Conservation (phyloP, 2,113 vertebrate genomes). For the Odontophorus gujanensis region DNA sequence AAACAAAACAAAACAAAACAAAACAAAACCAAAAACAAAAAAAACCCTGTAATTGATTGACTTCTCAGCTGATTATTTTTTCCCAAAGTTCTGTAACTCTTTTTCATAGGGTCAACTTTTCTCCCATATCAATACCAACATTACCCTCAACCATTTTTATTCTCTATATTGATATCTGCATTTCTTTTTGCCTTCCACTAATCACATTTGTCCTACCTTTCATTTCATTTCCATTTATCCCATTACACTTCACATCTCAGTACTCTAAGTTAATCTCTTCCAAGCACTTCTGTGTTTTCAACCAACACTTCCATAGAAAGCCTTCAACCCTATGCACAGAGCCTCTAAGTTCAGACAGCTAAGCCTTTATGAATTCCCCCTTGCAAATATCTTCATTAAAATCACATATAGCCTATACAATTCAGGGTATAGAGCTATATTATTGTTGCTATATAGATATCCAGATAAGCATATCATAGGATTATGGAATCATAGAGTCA, state of each 20-base stretch:
- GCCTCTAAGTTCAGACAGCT: neutral
- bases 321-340: neutral
- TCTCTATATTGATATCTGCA: neutral
- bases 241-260: neutral
- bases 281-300: neutral
- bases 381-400: neutral
- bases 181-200: neutral
- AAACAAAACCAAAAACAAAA: too few species aligned
- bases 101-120: neutral
- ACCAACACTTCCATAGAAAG: neutral
- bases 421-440: rapidly evolving
- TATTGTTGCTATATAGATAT: neutral
- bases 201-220: neutral
- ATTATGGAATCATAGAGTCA: too few species aligned
- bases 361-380: neutral
- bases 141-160: neutral
- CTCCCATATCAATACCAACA: neutral
- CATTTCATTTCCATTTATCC: neutral
- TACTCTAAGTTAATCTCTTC: neutral
- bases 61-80: neutral
- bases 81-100: neutral
- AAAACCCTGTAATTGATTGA: neutral
- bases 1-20: too few species aligned
- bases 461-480: neutral
- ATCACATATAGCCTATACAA: neutral